Base-by-base conservation (phyloP, 2,797 vertebrate species). In the Rhinophrynus dorsalis region DNA sequence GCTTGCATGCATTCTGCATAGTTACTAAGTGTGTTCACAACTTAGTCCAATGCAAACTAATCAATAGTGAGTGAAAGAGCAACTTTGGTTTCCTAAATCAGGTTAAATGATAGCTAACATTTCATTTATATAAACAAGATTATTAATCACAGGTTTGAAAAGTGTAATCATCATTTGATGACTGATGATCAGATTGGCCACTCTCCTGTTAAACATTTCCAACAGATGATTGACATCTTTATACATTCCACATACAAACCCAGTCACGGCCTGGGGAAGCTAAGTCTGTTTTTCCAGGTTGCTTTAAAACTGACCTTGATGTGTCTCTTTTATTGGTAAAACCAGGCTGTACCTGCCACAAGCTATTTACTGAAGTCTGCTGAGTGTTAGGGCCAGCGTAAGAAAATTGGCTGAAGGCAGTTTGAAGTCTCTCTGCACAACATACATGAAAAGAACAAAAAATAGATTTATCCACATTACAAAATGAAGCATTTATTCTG, bases 251-350 rank as follows among this genome's bases (percentile, higher is more conserved):
- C 42, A n/a, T 37, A 56, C n/a, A 12, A 55, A 30, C 29, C 38
- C 35, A 21, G 12, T 27, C n/a, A 29, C n/a, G 23, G 68, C 59
- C 42, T 32, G 35, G 17, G 40, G 68, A 63, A 45, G 10, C 30
- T 18, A 26, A 37, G 37, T 23, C 10, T 27, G 15, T 57, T 63
- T 69, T 42, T 24, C 15, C 30, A 57, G 29, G 35, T 62, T 54
- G 50, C 47, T 55, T 47, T 55, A 27, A 56, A 64, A 30, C 23
- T 57, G 60, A 57, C 68, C 68, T 71, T 71, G 68, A 71, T 72
- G 20, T 20, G 21, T 48, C 37, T 71, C 18, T 57, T 63, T 61
- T 50, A 7, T 23, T 59, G 60, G 33, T 44, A 33, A 66, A 32
- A 38, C 61, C 54, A 72, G 29, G 17, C 47, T 50, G 10, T 51